phyloP scores from a whole-genome alignment of 2,888 invertebrate species.

The Agrilus cyanescens region DNA sequence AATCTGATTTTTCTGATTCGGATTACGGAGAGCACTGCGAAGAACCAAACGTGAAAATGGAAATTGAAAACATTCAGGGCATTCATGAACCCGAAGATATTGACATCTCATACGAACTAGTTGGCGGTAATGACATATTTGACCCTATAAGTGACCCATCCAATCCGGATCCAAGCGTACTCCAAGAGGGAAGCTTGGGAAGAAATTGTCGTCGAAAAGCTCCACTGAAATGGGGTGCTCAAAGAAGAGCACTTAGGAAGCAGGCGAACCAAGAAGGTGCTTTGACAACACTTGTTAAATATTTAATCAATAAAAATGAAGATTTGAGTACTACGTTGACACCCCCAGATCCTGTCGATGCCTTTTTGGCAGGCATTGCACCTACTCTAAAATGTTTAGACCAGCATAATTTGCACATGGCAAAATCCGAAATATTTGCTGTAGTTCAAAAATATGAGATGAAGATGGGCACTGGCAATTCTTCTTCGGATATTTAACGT shows the following conservation, averaged over 20 bases:
- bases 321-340: background rate
- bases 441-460: slow-evolving; percentile 13
- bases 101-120: no score
- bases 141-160: no score
- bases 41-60: no score
- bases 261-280: background rate
- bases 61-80: no score
- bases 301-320: slow-evolving; percentile 6
- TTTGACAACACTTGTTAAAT: slow-evolving; percentile 2
- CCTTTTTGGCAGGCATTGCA: slow-evolving; percentile 13
- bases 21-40: no score
- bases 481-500: no score
- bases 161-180: no score
- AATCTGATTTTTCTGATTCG: background rate
- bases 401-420: slow-evolving; percentile 13
- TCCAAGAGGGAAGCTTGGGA: no score
- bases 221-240: background rate
- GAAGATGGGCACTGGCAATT: slow-evolving; percentile 2
- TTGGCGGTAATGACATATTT: no score
- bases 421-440: slow-evolving; percentile 15
- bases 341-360: slow-evolving; percentile 11
- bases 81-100: no score
- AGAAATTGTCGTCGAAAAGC: background rate
- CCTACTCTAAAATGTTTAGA: slow-evolving; percentile 11
- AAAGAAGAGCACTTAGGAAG: background rate